Evolutionary conservation across 2,113 vertebrate species (phyloP).

Genomic region (Halichoeres trimaculatus): DNA sequence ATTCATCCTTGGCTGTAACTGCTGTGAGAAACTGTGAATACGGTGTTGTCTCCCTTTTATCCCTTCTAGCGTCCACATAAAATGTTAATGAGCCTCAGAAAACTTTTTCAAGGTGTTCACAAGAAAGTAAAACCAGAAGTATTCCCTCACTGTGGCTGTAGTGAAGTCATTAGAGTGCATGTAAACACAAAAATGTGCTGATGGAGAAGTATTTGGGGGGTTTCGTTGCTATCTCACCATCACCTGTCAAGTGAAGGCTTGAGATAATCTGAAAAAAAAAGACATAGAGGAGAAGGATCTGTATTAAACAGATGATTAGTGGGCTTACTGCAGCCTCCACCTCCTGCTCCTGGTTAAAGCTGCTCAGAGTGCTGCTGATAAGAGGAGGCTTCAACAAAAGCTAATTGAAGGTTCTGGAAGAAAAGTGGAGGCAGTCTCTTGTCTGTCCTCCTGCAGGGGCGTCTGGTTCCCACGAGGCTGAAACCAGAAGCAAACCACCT

Average conservation of each 20-base stretch:
- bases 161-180: background rate
- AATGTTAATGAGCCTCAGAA: constrained; percentile 50
- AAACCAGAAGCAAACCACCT: constrained; percentile 37
- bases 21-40: constrained; percentile 8
- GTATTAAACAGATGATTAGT: background rate
- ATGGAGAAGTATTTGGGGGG: constrained; percentile 15
- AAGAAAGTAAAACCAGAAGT: constrained; percentile 15
- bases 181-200: constrained; percentile 30
- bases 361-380: constrained; percentile 32
- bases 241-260: background rate
- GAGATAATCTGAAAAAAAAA: background rate
- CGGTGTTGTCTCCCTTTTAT: constrained; percentile 7
- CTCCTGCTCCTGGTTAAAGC: constrained; percentile 2
- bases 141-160: background rate
- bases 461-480: constrained; percentile 63
- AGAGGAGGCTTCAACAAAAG: constrained; percentile 42
- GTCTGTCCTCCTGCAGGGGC: constrained; percentile 33
- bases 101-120: constrained; percentile 51
- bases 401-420: constrained; percentile 65
- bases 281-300: background rate
- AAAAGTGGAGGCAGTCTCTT: constrained; percentile 47
- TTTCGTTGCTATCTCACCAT: background rate
- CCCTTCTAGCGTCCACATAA: constrained; percentile 38
- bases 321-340: background rate
- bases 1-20: constrained; percentile 17